Evolutionary conservation across 2,797 vertebrate species (phyloP).

Genomic region (Austrolebias charrua): DNA sequence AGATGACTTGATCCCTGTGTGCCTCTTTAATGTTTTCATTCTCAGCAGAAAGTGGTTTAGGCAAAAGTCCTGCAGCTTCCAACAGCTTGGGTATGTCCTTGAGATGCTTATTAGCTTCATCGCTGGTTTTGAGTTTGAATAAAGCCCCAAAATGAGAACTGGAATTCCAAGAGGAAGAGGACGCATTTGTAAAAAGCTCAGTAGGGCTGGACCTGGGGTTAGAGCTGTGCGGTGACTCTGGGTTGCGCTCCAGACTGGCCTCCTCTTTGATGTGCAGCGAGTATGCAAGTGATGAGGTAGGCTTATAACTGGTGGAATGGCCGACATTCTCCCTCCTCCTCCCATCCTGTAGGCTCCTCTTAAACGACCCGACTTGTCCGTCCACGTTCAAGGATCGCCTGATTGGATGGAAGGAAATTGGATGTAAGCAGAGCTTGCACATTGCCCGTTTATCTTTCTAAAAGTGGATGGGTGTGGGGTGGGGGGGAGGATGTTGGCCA

Average conservation of each 20-base stretch:
- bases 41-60: slow-evolving; percentile 64
- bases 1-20: slow-evolving; percentile 82
- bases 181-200: slow-evolving; percentile 80
- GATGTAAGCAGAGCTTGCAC: slow-evolving; percentile 99
- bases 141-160: slow-evolving; percentile 92
- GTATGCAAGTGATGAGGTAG: slow-evolving; percentile 88
- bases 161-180: slow-evolving; percentile 81
- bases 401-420: slow-evolving; percentile 99
- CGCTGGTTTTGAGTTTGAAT: slow-evolving; percentile 85
- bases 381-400: slow-evolving; percentile 98
- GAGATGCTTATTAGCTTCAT: slow-evolving; percentile 89
- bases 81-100: slow-evolving; percentile 94
- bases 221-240: slow-evolving; percentile 84
- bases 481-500: slow-evolving; percentile 87
- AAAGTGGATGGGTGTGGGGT: slow-evolving; percentile 95
- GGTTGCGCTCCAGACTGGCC: slow-evolving; percentile 87
- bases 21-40: slow-evolving; percentile 75
- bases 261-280: slow-evolving; percentile 98
- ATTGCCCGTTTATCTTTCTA: slow-evolving; percentile 80
- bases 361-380: slow-evolving; percentile 94
- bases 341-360: slow-evolving; percentile 95
- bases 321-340: slow-evolving; percentile 94
- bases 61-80: slow-evolving; percentile 78
- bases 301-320: slow-evolving; percentile 93
- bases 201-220: slow-evolving; percentile 66